Conservation (phyloP, 2,888 invertebrate genomes). For the Lepidochitona cinerea region DNA sequence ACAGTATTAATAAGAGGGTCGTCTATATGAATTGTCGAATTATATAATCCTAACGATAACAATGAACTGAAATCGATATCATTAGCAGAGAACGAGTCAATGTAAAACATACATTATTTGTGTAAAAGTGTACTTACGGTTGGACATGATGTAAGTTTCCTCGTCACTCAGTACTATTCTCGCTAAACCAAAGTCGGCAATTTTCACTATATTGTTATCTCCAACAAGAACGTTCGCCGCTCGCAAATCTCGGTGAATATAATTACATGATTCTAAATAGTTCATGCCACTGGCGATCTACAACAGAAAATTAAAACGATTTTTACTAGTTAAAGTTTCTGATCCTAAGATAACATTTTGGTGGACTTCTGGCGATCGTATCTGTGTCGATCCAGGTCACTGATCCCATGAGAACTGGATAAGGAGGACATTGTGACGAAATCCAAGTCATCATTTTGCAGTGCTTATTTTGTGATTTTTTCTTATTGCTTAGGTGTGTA, state of each 20-base stretch:
- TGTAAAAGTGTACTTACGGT: background rate
- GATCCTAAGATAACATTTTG: too few species aligned
- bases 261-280: constrained; percentile 90
- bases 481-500: too few species aligned
- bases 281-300: constrained; percentile 70
- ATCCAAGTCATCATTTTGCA: too few species aligned
- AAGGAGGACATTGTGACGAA: too few species aligned
- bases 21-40: background rate
- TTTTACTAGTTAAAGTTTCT: background rate
- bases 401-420: too few species aligned
- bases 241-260: constrained; percentile 80
- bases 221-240: constrained; percentile 72
- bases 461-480: too few species aligned
- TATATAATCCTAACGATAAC: background rate
- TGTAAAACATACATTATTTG: background rate
- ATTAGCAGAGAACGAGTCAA: too few species aligned
- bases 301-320: constrained; percentile 7
- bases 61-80: too few species aligned
- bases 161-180: constrained; percentile 75
- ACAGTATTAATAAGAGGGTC: background rate
- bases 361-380: too few species aligned
- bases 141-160: background rate
- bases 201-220: constrained; percentile 77
- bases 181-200: constrained; percentile 97
- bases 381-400: too few species aligned